These are phyloP conservation scores for Montipora capitata DNA, from an alignment of 92 coral and sea anemone genomes.

Conservation along the genomic window DNA sequence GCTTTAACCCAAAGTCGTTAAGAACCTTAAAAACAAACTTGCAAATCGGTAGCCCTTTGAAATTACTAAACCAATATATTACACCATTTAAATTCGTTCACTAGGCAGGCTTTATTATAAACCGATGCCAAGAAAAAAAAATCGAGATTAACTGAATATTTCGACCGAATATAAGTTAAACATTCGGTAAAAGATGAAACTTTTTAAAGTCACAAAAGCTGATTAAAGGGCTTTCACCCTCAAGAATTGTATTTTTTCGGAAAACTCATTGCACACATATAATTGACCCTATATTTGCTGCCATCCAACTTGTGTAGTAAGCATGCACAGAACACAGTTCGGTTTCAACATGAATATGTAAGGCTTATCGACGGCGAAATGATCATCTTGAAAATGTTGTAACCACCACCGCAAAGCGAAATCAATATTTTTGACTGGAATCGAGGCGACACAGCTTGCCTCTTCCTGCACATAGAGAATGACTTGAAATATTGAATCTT, in stretches of 20 bases:
- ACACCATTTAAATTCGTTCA: not conserved
- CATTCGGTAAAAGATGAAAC: not conserved
- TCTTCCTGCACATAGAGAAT: too few relatives aligned
- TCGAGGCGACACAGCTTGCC: not conserved
- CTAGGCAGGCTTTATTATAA: too few relatives aligned
- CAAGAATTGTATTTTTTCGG: not conserved
- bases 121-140: too few relatives aligned
- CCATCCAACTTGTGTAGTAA: too few relatives aligned
- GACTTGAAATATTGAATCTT: not conserved
- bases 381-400: not conserved
- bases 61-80: slow-evolving; percentile 9
- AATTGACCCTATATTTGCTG: too few relatives aligned
- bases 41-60: slow-evolving; percentile 23
- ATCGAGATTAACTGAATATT: not conserved
- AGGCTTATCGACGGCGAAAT: too few relatives aligned
- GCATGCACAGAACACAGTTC: too few relatives aligned
- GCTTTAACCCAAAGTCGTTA: not conserved
- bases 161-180: too few relatives aligned
- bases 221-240: not conserved
- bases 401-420: not conserved
- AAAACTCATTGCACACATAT: too few relatives aligned
- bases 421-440: slow-evolving; percentile 5
- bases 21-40: not conserved
- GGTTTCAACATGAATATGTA: not conserved
- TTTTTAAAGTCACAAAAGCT: not conserved